Percentiles rank a stretch among this genome's conserved stretches.
Conservation (phyloP, 2,113 vertebrate species). For the Azemiops feae region DNA sequence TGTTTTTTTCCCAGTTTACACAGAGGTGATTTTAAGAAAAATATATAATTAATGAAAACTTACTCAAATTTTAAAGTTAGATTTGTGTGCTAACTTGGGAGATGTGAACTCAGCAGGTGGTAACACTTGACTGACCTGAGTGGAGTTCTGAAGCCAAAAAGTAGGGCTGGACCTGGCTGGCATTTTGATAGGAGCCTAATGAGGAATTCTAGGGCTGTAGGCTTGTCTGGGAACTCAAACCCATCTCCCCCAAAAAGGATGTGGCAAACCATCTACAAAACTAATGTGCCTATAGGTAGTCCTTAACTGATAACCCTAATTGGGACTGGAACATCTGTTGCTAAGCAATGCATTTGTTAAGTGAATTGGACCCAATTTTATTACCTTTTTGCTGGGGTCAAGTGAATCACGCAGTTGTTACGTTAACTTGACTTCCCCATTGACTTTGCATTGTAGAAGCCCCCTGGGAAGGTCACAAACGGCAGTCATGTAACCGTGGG, state of each 20-base stretch:
- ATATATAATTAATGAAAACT: not conserved
- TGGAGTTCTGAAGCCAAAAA: not conserved
- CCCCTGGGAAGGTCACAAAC: not conserved
- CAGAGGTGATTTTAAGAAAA: not conserved
- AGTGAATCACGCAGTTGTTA: not conserved
- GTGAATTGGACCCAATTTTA: not conserved
- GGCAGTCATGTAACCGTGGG: not conserved
- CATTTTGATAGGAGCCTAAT: not conserved
- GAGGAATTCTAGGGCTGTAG: not conserved
- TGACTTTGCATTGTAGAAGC: not conserved
- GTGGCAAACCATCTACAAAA: not conserved
- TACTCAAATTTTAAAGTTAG: not conserved
- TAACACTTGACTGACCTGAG: not conserved
- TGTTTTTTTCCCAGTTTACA: not conserved
- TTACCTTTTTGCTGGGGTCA: not conserved
- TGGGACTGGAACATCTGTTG: not conserved
- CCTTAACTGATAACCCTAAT: not conserved
- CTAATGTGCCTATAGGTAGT: not conserved
- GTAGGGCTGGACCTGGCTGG: not conserved
- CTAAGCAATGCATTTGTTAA: not conserved
- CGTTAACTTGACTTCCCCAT: not conserved
- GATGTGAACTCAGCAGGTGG: not conserved
- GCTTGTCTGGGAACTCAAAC: not conserved
- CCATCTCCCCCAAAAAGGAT: not conserved
- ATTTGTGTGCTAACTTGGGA: not conserved